A percentile compares a stretch with the other conserved stretches of the same genome.
phyloP scores from a whole-genome alignment of 2,113 vertebrate genomes.

The Irena cyanogastra region DNA sequence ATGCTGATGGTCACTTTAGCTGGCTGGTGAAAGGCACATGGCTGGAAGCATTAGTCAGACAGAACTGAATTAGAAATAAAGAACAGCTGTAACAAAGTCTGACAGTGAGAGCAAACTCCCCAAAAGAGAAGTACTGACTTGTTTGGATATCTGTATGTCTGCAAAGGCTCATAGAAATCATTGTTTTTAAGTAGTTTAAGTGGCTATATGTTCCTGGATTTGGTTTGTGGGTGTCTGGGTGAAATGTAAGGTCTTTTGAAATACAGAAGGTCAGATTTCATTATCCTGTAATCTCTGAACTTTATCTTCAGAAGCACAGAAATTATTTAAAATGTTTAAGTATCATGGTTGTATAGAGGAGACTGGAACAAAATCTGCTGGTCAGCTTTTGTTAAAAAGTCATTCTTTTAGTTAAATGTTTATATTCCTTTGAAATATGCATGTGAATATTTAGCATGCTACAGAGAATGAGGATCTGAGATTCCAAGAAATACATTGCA shows the following conservation, averaged over 20 bases:
- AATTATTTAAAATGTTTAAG: background rate
- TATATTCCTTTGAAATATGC: background rate
- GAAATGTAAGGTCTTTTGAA: background rate
- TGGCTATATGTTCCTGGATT: background rate
- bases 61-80: background rate
- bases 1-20: background rate
- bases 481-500: background rate
- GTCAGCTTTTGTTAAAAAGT: background rate
- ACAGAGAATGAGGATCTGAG: background rate
- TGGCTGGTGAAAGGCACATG: background rate
- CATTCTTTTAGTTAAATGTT: background rate
- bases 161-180: background rate
- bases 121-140: background rate
- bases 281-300: background rate
- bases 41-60: background rate
- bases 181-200: background rate
- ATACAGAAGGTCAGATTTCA: background rate
- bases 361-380: background rate
- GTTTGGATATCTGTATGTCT: background rate
- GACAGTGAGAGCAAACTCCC: background rate
- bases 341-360: background rate
- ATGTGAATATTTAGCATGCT: background rate
- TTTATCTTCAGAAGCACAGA: background rate
- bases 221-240: accelerated
- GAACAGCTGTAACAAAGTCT: background rate